Evolutionary conservation across 2,888 invertebrate species (phyloP).

Genomic region (Trilocha varians): DNA sequence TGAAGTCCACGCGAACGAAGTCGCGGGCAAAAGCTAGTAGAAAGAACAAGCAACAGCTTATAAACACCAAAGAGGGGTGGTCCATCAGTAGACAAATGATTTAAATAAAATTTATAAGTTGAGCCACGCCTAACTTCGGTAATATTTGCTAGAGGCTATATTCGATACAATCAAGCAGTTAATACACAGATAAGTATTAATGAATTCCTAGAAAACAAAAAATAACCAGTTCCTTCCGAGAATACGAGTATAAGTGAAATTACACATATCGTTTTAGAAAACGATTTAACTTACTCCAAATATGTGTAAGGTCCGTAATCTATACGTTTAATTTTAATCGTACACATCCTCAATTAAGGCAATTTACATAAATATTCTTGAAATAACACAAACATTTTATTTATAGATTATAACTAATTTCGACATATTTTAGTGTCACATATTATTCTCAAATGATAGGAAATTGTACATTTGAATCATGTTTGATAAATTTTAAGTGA

Average conservation of each 20-base stretch:
- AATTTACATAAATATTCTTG: background rate
- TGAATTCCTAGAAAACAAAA: background rate
- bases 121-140: no score
- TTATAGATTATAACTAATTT: background rate
- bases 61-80: no score
- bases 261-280: constrained; percentile 1
- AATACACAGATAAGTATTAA: background rate
- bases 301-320: constrained; percentile 7
- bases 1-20: no score
- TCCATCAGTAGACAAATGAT: no score
- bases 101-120: no score
- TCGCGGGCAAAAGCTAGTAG: no score
- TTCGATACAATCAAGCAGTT: background rate
- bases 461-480: no score
- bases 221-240: background rate
- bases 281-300: constrained; percentile 7
- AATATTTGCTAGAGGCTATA: no score
- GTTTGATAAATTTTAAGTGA: no score
- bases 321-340: background rate
- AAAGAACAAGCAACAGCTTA: no score
- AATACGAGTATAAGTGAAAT: background rate
- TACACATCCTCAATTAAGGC: background rate
- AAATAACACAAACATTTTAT: background rate
- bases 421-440: no score
- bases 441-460: no score